phyloP scores from a whole-genome alignment of 2,888 invertebrate species.

The Entomobrya proxima region DNA sequence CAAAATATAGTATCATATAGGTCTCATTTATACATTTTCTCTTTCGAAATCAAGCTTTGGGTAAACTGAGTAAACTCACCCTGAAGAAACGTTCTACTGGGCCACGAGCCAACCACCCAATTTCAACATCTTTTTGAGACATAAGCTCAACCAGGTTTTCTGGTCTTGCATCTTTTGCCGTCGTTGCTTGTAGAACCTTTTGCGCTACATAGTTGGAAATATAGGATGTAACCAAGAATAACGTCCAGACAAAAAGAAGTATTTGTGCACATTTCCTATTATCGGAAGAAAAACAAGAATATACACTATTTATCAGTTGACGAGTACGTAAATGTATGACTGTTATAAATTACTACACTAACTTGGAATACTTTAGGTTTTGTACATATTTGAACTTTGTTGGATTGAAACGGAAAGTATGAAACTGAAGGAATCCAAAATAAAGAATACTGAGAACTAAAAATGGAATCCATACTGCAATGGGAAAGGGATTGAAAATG shows the following conservation, averaged over 20 bases:
- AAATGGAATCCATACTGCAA: slow-evolving; percentile 37
- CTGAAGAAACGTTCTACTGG: slow-evolving; percentile 49
- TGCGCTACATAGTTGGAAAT: slow-evolving; percentile 35
- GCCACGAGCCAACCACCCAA: slow-evolving; percentile 61
- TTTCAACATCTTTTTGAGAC: slow-evolving; percentile 35
- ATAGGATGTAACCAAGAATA: slow-evolving; percentile 37
- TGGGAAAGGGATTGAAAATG: slow-evolving; percentile 30
- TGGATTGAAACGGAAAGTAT: neutral
- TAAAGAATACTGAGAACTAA: neutral
- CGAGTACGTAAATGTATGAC: too few species aligned
- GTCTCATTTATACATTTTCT: neutral
- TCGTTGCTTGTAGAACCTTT: slow-evolving; percentile 12
- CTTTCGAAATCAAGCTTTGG: neutral
- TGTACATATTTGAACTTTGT: neutral
- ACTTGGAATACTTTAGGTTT: slow-evolving; percentile 43
- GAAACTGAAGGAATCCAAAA: slow-evolving; percentile 30
- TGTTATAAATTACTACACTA: neutral
- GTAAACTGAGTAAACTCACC: slow-evolving; percentile 1
- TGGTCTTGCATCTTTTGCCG: neutral
- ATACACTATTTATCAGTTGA: too few species aligned
- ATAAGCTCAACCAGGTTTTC: slow-evolving; percentile 30
- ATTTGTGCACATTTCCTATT: slow-evolving; percentile 31
- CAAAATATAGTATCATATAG: too few species aligned
- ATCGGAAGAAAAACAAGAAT: neutral
- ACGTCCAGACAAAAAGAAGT: neutral